These are phyloP conservation scores for Penaeus chinensis DNA, from an alignment of 1,140 invertebrate species.

Conservation along the genomic window DNA sequence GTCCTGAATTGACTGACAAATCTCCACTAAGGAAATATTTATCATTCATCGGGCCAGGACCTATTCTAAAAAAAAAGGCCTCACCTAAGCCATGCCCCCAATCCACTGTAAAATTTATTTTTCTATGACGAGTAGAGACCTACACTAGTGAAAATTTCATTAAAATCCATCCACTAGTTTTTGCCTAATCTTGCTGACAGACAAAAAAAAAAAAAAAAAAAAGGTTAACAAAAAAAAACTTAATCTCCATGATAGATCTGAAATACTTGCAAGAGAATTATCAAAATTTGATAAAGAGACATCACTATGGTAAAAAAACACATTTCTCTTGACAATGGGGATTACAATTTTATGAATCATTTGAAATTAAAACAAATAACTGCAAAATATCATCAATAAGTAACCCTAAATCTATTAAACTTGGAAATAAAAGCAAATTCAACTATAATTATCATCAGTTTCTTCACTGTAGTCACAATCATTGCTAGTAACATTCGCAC, in stretches of 20 bases:
- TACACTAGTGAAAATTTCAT: background rate
- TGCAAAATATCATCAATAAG: slow-evolving; percentile 15
- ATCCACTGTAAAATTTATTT: slow-evolving; percentile 9
- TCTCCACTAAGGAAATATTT: slow-evolving; percentile 14
- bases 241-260: slow-evolving; percentile 9
- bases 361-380: slow-evolving; percentile 22
- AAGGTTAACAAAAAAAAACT: background rate
- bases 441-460: slow-evolving; percentile 1
- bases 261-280: slow-evolving; percentile 12
- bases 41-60: slow-evolving; percentile 17
- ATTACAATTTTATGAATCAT: slow-evolving; percentile 23
- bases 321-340: slow-evolving; percentile 16
- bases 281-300: slow-evolving; percentile 26
- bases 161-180: slow-evolving; percentile 20
- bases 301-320: slow-evolving; percentile 3
- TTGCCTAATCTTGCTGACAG: slow-evolving; percentile 25
- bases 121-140: slow-evolving; percentile 8
- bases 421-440: slow-evolving; percentile 24
- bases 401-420: background rate
- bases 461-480: slow-evolving; percentile 25
- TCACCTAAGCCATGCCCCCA: slow-evolving; percentile 4
- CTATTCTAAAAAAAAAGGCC: slow-evolving; percentile 21
- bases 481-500: slow-evolving; percentile 27
- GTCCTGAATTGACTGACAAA: background rate
- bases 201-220: slow-evolving; percentile 5